Conservation (phyloP, 2,888 invertebrate genomes). For the Trissonchulus latispiculum region DNA sequence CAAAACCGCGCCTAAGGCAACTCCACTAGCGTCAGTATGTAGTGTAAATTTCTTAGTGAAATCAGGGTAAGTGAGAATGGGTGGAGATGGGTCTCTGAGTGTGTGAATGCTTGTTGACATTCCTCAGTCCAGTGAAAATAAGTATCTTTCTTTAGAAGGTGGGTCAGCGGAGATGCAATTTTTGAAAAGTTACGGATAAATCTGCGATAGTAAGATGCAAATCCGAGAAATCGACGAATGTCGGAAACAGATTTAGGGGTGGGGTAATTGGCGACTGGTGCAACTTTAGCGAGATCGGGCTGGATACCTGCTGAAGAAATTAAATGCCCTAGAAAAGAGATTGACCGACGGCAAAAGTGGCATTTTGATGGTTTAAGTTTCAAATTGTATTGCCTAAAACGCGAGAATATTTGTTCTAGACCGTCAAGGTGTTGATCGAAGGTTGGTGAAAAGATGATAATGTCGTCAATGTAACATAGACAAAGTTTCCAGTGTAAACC, state of each 20-base stretch:
- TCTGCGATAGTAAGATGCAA: conserved; percentile 27
- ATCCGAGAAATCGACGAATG: conserved; percentile 29
- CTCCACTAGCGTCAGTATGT: conserved; percentile 31
- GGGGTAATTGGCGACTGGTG: conserved; percentile 25
- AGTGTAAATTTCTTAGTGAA: conserved; percentile 26
- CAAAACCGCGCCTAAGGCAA: conserved; percentile 33
- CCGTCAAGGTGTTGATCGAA: conserved; percentile 24
- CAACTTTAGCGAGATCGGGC: conserved; percentile 24
- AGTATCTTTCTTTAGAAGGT: conserved; percentile 28
- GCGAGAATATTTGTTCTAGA: conserved; percentile 25
- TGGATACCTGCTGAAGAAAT: conserved; percentile 20
- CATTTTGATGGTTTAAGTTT: conserved; percentile 29
- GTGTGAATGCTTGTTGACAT: too few relatives aligned
- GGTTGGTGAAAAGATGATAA: conserved; percentile 23
- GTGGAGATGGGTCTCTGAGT: too few relatives aligned
- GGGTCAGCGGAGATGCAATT: conserved; percentile 27
- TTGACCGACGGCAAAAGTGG: too few relatives aligned
- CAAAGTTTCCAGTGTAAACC: neutral
- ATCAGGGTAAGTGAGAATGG: conserved; percentile 30
- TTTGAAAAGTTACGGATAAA: conserved; percentile 27
- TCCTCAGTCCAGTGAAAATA: conserved; percentile 29
- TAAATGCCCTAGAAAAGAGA: conserved; percentile 27
- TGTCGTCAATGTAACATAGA: conserved; percentile 27
- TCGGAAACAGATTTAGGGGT: conserved; percentile 25
- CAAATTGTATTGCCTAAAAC: conserved; percentile 21